phyloP scores from a whole-genome alignment of 1,140 invertebrate species.

The Amphibalanus amphitrite region DNA sequence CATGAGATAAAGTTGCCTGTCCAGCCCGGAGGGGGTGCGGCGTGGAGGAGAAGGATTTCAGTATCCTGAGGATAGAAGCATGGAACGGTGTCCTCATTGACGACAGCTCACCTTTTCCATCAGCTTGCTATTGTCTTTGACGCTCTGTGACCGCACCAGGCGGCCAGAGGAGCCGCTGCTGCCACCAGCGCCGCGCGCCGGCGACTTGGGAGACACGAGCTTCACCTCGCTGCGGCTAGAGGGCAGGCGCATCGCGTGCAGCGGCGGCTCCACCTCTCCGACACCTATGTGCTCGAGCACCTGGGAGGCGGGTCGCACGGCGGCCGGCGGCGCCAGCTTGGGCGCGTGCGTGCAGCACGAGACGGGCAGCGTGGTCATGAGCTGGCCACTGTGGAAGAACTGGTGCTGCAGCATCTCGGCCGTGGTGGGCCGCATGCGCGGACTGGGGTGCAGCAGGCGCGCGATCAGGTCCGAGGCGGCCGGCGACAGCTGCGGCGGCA shows the following conservation, averaged over 20 bases:
- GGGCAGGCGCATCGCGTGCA: too few species aligned
- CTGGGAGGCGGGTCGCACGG: constrained; percentile 12
- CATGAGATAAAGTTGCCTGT: too few species aligned
- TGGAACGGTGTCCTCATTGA: too few species aligned
- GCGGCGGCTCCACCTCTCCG: constrained; percentile 10
- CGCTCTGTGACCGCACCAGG: constrained; percentile 17
- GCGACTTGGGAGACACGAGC: too few species aligned
- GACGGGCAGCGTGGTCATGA: constrained; percentile 8
- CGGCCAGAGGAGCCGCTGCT: constrained; percentile 17
- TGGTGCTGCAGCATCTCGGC: constrained; percentile 52
- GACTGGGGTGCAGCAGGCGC: constrained; percentile 64
- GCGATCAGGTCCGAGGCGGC: constrained; percentile 62
- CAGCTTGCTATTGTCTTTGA: constrained; percentile 14
- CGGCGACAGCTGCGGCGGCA: constrained; percentile 48
- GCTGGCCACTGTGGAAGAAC: constrained; percentile 40
- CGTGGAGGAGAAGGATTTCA: too few species aligned
- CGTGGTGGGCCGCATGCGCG: constrained; percentile 58
- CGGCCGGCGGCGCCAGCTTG: constrained; percentile 14
- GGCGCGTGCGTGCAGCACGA: constrained; percentile 18
- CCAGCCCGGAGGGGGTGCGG: too few species aligned
- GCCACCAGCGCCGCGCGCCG: constrained; percentile 11
- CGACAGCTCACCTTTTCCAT: too few species aligned
- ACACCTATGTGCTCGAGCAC: constrained; percentile 4
- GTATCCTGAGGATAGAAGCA: too few species aligned
- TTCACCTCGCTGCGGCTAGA: too few species aligned